A percentile compares a stretch with the other conserved stretches of the same genome.
phyloP scores from a whole-genome alignment of 2,797 vertebrate genomes.

The Sebastes minor region DNA sequence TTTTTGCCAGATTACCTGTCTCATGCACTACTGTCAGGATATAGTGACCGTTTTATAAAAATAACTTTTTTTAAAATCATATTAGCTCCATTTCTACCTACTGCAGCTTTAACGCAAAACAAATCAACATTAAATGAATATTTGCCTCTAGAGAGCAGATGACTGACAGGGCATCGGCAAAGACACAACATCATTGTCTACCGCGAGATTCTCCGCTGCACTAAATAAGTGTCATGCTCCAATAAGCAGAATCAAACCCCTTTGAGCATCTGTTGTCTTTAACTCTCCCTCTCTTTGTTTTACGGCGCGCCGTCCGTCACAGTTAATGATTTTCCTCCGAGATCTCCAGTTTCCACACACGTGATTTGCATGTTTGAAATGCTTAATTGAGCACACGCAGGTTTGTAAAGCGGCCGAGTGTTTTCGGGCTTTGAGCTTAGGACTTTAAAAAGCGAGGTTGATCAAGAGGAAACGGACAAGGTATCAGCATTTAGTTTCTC shows the following conservation, averaged over 20 bases:
- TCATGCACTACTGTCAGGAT: too few species aligned
- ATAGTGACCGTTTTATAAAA: too few species aligned
- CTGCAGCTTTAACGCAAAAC: not conserved
- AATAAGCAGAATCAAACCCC: slow-evolving; percentile 73
- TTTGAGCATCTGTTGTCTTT: slow-evolving; percentile 74
- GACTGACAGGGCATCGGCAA: slow-evolving; percentile 49
- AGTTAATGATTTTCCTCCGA: slow-evolving; percentile 70
- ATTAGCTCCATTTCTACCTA: too few species aligned
- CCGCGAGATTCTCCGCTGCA: slow-evolving; percentile 21
- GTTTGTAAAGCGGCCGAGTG: slow-evolving; percentile 32
- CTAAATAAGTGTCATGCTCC: slow-evolving; percentile 69
- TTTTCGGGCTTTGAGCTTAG: slow-evolving; percentile 37
- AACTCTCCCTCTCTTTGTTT: slow-evolving; percentile 64
- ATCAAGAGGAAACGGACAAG: slow-evolving; percentile 69
- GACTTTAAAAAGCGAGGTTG: slow-evolving; percentile 48
- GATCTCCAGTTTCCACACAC: slow-evolving; percentile 54
- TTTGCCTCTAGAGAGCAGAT: slow-evolving; percentile 54
- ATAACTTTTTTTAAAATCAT: too few species aligned
- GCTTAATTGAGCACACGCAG: slow-evolving; percentile 42
- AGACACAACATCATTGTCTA: slow-evolving; percentile 45
- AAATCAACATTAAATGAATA: slow-evolving; percentile 40
- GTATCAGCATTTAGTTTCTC: slow-evolving; percentile 68
- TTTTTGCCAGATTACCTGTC: too few species aligned
- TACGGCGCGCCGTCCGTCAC: slow-evolving; percentile 35
- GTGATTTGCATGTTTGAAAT: slow-evolving; percentile 65